Evolutionary conservation across 2,113 vertebrate genomes (phyloP).

Genomic region (Edolisoma coerulescens): DNA sequence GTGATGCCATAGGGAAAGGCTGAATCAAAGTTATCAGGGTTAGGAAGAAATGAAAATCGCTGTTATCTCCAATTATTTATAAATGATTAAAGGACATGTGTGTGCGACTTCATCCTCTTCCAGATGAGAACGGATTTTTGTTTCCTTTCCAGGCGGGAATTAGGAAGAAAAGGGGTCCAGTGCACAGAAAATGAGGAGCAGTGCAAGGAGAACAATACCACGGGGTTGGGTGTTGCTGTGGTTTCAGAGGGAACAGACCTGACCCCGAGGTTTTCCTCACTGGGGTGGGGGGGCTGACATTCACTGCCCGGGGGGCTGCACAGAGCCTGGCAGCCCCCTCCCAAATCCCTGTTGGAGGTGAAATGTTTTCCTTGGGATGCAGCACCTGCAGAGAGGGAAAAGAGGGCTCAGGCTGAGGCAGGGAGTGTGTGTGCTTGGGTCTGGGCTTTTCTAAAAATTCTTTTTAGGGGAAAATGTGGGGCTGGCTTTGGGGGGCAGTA

Average conservation of each 20-base stretch:
- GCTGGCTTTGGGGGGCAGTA: not conserved
- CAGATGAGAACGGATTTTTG: not conserved
- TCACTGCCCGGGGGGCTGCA: accelerated
- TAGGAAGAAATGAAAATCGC: not conserved
- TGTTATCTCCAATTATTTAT: not conserved
- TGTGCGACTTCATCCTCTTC: not conserved
- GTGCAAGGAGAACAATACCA: accelerated
- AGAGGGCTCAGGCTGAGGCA: not conserved
- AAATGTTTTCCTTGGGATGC: not conserved
- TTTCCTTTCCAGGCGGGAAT: not conserved
- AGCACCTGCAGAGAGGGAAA: no score
- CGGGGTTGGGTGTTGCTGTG: not conserved
- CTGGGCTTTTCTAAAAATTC: not conserved
- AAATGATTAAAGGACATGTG: not conserved
- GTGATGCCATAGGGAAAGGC: not conserved
- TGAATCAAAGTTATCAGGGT: not conserved
- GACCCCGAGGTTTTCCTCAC: accelerated
- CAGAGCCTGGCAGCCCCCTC: not conserved
- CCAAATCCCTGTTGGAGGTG: not conserved
- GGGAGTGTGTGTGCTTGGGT: accelerated
- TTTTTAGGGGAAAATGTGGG: not conserved
- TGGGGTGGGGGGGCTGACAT: not conserved
- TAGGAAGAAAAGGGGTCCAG: not conserved
- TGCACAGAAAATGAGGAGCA: accelerated
- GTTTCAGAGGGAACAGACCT: not conserved